Conservation (phyloP, 2,113 vertebrate genomes). For the Serinus canaria region DNA sequence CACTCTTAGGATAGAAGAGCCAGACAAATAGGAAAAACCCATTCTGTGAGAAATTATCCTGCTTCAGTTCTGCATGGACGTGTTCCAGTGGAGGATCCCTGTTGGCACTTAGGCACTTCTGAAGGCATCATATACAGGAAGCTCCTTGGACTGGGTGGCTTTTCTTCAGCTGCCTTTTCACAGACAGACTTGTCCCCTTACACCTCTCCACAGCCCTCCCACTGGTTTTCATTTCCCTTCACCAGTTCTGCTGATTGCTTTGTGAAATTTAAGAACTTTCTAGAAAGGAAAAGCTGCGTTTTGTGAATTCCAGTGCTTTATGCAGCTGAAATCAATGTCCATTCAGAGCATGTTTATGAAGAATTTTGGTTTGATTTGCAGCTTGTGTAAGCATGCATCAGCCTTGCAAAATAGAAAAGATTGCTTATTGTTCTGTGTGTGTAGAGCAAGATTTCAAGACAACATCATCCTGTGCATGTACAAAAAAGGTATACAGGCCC, state of each 20-base stretch:
- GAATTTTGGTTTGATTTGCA: slow-evolving; percentile 45
- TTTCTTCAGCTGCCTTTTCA: not conserved
- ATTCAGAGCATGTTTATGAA: slow-evolving; percentile 38
- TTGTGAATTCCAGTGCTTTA: not conserved
- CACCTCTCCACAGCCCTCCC: not conserved
- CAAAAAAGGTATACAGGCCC: not conserved
- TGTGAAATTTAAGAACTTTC: not conserved
- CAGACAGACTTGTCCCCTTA: not conserved
- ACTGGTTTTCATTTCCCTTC: not conserved
- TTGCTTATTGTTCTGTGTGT: slow-evolving; percentile 48
- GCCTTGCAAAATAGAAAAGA: slow-evolving; percentile 51
- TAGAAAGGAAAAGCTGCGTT: not conserved
- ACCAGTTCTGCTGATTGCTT: not conserved
- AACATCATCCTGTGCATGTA: not conserved
- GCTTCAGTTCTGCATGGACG: not conserved
- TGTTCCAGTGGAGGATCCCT: not conserved
- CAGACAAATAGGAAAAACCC: not conserved
- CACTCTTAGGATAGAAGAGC: not conserved
- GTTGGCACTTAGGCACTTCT: not conserved
- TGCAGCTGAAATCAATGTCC: slow-evolving; percentile 42
- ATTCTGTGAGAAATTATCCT: not conserved
- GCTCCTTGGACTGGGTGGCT: not conserved
- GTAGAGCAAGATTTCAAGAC: not conserved
- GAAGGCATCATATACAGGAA: not conserved
- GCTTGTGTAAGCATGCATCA: slow-evolving; percentile 39